Evolutionary conservation across 1,140 invertebrate genomes (phyloP), one percentile per base, ranked within the genome.

Genomic region (Trachymyrmex septentrionalis): DNA sequence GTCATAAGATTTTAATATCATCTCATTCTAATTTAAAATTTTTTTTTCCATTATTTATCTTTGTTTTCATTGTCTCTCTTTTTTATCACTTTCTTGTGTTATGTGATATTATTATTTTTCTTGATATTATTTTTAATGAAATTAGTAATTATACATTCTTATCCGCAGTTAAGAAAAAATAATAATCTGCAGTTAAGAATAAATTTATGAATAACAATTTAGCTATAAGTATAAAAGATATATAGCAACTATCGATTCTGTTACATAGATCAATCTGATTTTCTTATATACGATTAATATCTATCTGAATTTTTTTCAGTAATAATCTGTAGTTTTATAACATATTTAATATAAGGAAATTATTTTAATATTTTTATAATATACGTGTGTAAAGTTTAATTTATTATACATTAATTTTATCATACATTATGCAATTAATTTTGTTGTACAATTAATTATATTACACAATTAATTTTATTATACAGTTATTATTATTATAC

Each of bases 171-270:
- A 48, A 77, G 14, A 44, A 77, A n/a, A n/a, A n/a, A n/a, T n/a
- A n/a, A n/a, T n/a, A n/a, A n/a, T n/a, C 30, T 30, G 30, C 30
- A 30, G 30, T 30, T 30, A 30, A 30, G 21, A n/a, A 77, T 48
- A 63, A 19, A 63, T 77, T 24, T 63, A 19, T 81, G 3, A 1
- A 76, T 63, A 71, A 24, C 57, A 69, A 27, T 88, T 21, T 10
- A n/a, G 9, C n/a, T 57, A n/a, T 53, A 50, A 67, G n/a, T 34
- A 14, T 0, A 21, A 3, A 34, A 55, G 3, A 19, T 16, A 21
- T 27, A 53, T 7, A 69, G 48, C 3, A 34, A 30, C 0, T 34
- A 9, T 55, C 2, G 6, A 57, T 10, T 27, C 21, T 19, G 24
- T 48, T 64, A 27, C 38, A 44, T 44, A 44, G 38, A 44, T 44